Conservation (phyloP, 2,797 vertebrate genomes). For the Heliangelus exortis region DNA sequence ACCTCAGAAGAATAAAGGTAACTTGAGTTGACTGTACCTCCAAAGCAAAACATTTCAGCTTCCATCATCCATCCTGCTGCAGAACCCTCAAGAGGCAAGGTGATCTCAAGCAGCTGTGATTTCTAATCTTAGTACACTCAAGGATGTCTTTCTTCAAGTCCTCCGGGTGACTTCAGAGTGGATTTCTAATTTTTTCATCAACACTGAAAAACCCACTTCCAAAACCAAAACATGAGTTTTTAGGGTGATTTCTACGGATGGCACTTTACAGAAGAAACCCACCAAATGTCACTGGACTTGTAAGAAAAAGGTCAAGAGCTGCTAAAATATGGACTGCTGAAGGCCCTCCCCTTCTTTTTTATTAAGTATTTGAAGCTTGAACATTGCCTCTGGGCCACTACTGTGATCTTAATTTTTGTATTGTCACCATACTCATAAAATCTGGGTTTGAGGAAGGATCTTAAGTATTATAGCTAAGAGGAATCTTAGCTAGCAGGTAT, state of each 20-base stretch:
- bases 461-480: neutral
- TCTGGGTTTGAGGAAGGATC: neutral
- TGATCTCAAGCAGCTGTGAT: neutral
- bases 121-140: neutral
- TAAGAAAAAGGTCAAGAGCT: neutral
- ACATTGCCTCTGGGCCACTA: neutral
- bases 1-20: neutral
- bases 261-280: fast-evolving
- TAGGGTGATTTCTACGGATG: neutral
- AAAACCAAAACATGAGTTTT: neutral
- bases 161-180: neutral
- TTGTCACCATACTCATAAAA: neutral
- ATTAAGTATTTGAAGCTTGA: neutral
- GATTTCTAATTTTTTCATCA: neutral
- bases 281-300: neutral
- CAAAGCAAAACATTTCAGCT: neutral
- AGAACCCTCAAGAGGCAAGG: neutral
- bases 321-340: neutral
- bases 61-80: neutral
- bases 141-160: neutral
- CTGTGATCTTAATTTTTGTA: neutral
- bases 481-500: neutral
- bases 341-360: neutral
- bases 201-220: neutral
- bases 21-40: neutral